A percentile compares a stretch with the other conserved stretches of the same genome.
Conservation (phyloP, 2,113 vertebrate genomes). For the Pleuronectes platessa region DNA sequence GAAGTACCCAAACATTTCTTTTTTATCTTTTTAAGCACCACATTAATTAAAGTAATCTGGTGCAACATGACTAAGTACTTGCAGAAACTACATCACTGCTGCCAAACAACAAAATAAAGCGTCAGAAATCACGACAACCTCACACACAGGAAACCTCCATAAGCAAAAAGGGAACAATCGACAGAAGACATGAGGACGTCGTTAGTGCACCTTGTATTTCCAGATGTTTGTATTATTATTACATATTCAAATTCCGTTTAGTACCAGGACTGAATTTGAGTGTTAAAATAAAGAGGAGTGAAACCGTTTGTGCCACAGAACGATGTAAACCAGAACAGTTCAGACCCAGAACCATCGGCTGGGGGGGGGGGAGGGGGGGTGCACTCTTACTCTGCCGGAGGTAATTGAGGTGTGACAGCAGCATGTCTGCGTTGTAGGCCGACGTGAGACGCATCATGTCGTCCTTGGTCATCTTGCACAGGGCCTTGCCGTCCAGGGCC, state of each 20-base stretch:
- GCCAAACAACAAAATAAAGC: background rate
- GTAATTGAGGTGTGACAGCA: conserved; percentile 87
- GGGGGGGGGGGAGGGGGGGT: background rate
- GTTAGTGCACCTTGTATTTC: background rate
- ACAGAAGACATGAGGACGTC: background rate
- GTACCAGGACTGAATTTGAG: too few relatives aligned
- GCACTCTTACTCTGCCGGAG: conserved; percentile 85
- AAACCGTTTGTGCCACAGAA: too few relatives aligned
- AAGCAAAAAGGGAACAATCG: conserved; percentile 31
- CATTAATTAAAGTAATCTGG: too few relatives aligned
- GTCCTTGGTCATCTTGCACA: conserved; percentile 87
- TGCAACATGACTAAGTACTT: background rate
- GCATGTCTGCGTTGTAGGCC: conserved; percentile 85
- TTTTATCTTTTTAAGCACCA: too few relatives aligned
- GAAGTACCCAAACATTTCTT: too few relatives aligned
- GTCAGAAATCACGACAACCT: conserved; percentile 15
- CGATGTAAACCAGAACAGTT: background rate
- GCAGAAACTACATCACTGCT: background rate
- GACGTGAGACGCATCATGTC: conserved; percentile 87
- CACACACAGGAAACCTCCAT: conserved; percentile 37
- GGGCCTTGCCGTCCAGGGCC: conserved; percentile 83
- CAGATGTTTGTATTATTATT: too few relatives aligned
- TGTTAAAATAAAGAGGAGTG: too few relatives aligned
- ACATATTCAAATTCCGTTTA: too few relatives aligned
- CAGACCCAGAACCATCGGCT: background rate